These are phyloP conservation scores for Cladorhizidae sp. DNA, from an alignment of 37 sponge, comb jelly and placozoan genomes.

Conservation along the genomic window DNA sequence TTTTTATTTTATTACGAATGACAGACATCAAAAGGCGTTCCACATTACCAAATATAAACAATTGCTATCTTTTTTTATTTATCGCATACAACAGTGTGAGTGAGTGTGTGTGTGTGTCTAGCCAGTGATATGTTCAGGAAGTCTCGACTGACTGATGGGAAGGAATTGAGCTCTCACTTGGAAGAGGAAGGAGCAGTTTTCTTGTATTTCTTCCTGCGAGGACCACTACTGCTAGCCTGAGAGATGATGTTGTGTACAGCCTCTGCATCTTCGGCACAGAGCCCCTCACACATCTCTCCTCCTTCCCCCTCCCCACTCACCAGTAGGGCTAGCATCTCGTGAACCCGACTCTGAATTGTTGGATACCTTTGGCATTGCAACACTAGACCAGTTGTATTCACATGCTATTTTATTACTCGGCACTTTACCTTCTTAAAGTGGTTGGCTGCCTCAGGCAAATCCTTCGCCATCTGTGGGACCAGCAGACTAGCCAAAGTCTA, in stretches of 20 bases:
- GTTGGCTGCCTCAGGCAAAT: conserved; percentile 27
- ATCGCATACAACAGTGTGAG: no score
- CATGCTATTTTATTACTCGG: no score
- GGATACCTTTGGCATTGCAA: not conserved
- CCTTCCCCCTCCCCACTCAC: not conserved
- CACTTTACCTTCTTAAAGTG: conserved; percentile 43
- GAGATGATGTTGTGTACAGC: not conserved
- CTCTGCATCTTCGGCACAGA: conserved; percentile 11
- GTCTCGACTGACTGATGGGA: no score
- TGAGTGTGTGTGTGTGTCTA: no score
- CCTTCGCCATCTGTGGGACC: conserved; percentile 10
- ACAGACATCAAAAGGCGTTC: no score
- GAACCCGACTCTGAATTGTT: conserved; percentile 3
- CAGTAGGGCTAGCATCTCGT: conserved; percentile 20
- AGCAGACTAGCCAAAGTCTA: conserved; percentile 35
- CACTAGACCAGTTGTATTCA: no score
- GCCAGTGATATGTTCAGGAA: no score
- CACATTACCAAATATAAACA: no score
- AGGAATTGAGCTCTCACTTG: no score
- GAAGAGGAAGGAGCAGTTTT: not conserved
- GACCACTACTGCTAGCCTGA: not conserved
- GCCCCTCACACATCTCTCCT: not conserved
- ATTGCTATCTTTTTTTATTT: no score
- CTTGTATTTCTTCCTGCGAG: conserved; percentile 2
- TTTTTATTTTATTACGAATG: no score